A percentile compares a stretch with the other conserved stretches of the same genome.
Evolutionary conservation across 1,140 invertebrate genomes (phyloP).

Genomic region (Drosophila suzukii): DNA sequence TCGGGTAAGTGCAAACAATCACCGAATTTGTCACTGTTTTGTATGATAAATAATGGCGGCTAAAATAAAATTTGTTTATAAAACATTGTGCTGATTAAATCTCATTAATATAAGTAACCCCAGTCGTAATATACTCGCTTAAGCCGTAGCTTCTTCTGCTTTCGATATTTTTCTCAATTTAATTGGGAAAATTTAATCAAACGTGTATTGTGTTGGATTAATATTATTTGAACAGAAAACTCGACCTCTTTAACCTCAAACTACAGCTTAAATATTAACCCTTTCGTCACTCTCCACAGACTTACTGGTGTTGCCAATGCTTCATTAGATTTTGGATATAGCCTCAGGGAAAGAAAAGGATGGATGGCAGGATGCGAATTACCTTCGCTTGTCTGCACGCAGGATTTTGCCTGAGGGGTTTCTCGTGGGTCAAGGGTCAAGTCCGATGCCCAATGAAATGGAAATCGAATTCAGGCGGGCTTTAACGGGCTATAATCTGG

Average conservation of each 20-base stretch:
- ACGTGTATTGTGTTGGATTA: slow-evolving; percentile 18
- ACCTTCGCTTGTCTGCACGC: slow-evolving; percentile 67
- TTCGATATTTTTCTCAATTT: not conserved
- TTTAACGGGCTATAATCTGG: slow-evolving; percentile 29
- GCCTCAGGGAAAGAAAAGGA: slow-evolving; percentile 31
- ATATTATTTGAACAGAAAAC: slow-evolving; percentile 5
- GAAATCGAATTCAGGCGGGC: slow-evolving; percentile 52
- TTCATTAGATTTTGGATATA: slow-evolving; percentile 56
- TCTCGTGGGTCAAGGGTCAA: slow-evolving; percentile 58
- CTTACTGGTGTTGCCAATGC: slow-evolving; percentile 19
- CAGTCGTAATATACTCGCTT: no score
- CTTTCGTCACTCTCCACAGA: not conserved
- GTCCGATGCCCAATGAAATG: slow-evolving; percentile 27
- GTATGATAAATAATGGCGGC: not conserved
- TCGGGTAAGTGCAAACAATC: not conserved
- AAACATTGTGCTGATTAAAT: not conserved
- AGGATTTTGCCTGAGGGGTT: slow-evolving; percentile 29
- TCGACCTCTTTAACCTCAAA: not conserved
- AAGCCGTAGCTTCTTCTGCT: not conserved
- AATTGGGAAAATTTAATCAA: slow-evolving; percentile 12
- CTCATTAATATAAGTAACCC: not conserved
- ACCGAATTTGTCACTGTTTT: slow-evolving; percentile 4
- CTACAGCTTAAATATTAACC: not conserved
- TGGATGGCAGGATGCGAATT: slow-evolving; percentile 50
- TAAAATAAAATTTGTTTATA: not conserved